A percentile compares a stretch with the other conserved stretches of the same genome.
phyloP scores from a whole-genome alignment of 2,888 invertebrate genomes.

The Macaria liturata region DNA sequence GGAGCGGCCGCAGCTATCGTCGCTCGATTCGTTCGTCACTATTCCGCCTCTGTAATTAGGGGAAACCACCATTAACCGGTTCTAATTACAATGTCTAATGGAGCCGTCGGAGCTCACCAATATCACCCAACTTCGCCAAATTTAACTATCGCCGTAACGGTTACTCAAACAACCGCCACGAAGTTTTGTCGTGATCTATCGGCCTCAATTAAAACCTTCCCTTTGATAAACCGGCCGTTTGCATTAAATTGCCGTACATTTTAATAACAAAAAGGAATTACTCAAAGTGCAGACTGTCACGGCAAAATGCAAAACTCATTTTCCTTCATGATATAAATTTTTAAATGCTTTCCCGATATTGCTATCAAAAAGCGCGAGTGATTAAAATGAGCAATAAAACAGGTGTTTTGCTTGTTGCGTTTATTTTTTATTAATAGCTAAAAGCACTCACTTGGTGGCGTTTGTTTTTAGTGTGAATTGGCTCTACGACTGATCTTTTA shows the following conservation, averaged over 20 bases:
- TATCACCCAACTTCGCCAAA: conserved; percentile 46
- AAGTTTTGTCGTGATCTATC: conserved; percentile 14
- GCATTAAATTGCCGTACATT: conserved; percentile 14
- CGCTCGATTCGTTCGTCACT: conserved; percentile 61
- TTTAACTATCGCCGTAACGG: conserved; percentile 11
- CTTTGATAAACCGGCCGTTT: conserved; percentile 15
- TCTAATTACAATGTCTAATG: conserved; percentile 81
- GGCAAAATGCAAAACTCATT: conserved; percentile 45
- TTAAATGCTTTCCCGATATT: conserved; percentile 53
- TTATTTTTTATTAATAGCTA: conserved; percentile 55
- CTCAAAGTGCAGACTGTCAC: conserved; percentile 57
- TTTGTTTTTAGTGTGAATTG: conserved; percentile 50
- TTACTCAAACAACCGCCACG: conserved; percentile 16
- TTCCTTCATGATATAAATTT: conserved; percentile 46
- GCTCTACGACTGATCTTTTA: conserved; percentile 62
- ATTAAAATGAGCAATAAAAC: conserved; percentile 55
- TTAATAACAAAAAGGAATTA: conserved; percentile 46
- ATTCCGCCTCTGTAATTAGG: conserved; percentile 73
- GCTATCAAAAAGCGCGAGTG: conserved; percentile 46
- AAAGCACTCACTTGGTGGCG: conserved; percentile 56
- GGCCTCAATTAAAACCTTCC: conserved; percentile 6
- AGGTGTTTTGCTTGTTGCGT: conserved; percentile 45
- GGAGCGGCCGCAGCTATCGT: conserved; percentile 67
- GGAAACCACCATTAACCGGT: conserved; percentile 61
- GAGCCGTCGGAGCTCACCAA: conserved; percentile 65